Base-by-base conservation (phyloP, 2,113 vertebrate species). In the Eolophus roseicapilla region DNA sequence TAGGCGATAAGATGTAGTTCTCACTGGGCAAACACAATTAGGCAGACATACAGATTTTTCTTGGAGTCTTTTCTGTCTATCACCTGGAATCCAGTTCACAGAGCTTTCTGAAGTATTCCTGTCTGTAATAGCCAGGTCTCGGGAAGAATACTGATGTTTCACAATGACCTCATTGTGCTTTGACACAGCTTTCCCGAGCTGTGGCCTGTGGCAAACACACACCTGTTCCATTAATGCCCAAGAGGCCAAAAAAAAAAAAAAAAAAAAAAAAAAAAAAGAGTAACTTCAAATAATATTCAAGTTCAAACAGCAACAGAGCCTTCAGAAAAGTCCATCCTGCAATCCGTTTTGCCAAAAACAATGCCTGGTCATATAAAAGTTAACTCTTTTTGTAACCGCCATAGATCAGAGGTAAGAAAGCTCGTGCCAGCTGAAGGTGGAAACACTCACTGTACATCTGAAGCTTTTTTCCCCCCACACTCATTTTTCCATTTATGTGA, bases 141-240 rank as follows among this genome's bases (percentile, higher is more conserved):
- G 90, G 96, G 96, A 98, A 98, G 98, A 98, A 98, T 96, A 97
- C 83, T 60, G 95, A 94, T 96, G 97, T 98, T 97, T 95, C 98
- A 98, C 97, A 98, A 98, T 98, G 98, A 98, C 95, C 96, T 97
- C 97, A 98, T 98, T 98, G 97, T 98, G 97, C 95, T 69, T 92
- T 96, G 97, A 97, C 93, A 96, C 50, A 97, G 97, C 98, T 97
- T 96, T 96, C 97, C 97, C 87, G 95, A 98, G 97, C 98, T 95
- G 93, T 93, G 97, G 95, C 98, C 97, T 98, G 98, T 98, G 98
- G 98, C 98, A 98, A 96, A 98, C 63, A 95, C 98, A 98, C 98
- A 98, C 98, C 98, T 99, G 98, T 98, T 98, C 97, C 98, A 98
- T 97, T 97, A 97, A 97, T 97, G 97, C 98, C 85, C 98, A 98